phyloP scores from a whole-genome alignment of 2,113 vertebrate species.

The Xiphophorus couchianus region DNA sequence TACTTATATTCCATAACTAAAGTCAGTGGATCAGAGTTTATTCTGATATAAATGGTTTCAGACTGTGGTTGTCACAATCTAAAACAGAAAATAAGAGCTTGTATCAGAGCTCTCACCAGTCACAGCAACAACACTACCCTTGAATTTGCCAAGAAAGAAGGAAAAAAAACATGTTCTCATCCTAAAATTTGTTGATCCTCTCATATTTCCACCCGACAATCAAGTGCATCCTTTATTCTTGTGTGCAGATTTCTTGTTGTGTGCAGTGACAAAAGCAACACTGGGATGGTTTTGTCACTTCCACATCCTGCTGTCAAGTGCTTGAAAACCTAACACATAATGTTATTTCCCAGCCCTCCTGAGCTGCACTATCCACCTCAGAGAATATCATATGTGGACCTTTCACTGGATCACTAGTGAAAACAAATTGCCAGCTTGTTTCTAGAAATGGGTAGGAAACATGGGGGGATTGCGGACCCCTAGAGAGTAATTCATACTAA shows the following conservation, averaged over 20 bases:
- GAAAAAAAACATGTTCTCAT: constrained; percentile 19
- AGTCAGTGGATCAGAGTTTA: constrained; percentile 8
- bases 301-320: constrained; percentile 27
- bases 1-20: constrained; percentile 32
- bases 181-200: constrained; percentile 20
- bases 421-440: constrained; percentile 83
- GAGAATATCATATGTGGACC: constrained; percentile 80
- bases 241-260: neutral
- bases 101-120: constrained; percentile 17
- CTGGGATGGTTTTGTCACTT: constrained; percentile 17
- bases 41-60: constrained; percentile 15
- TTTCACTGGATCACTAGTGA: constrained; percentile 80
- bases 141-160: constrained; percentile 23
- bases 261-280: neutral
- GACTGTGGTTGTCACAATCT: constrained; percentile 19
- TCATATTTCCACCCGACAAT: constrained; percentile 33
- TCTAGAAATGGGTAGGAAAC: constrained; percentile 25
- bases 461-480: constrained; percentile 37
- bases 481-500: constrained; percentile 83
- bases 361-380: constrained; percentile 55
- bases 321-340: constrained; percentile 47
- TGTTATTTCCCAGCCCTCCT: constrained; percentile 23
- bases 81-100: constrained; percentile 35
- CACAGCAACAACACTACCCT: constrained; percentile 8
- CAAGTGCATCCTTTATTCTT: constrained; percentile 12